Conservation (phyloP, 2,888 invertebrate genomes). For the Leptogaster cylindrica region DNA sequence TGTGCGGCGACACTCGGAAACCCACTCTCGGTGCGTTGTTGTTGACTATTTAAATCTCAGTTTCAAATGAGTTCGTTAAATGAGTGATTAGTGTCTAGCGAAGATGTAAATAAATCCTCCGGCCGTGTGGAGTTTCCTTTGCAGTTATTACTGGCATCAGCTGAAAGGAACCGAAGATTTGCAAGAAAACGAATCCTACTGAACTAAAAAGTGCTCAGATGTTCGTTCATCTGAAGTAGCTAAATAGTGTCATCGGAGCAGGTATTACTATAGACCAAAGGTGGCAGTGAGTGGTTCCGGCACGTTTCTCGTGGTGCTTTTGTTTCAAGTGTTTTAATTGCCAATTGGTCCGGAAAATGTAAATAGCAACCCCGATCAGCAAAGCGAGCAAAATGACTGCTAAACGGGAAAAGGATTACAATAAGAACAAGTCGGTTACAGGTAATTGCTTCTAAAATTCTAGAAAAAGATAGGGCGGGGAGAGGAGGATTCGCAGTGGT, state of each 20-base stretch:
- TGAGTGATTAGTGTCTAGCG: background rate
- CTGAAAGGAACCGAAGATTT: too few relatives aligned
- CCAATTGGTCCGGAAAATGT: slow-evolving; percentile 13
- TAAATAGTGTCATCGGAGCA: background rate
- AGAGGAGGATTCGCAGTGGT: too few relatives aligned
- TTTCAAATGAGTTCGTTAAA: slow-evolving; percentile 2
- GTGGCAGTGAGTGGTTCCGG: background rate
- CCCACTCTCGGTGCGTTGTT: background rate
- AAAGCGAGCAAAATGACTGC: slow-evolving; percentile 56
- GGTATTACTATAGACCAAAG: background rate
- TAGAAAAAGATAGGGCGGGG: too few relatives aligned
- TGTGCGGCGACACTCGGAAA: slow-evolving; percentile 41
- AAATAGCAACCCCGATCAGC: background rate
- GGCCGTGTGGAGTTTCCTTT: background rate
- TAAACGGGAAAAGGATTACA: slow-evolving; percentile 60
- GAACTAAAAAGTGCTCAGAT: background rate
- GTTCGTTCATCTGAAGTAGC: background rate
- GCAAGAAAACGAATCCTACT: background rate
- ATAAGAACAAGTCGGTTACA: slow-evolving; percentile 57
- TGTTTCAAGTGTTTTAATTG: slow-evolving; percentile 8
- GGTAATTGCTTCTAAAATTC: too few relatives aligned
- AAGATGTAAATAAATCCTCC: background rate
- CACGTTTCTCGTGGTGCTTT: background rate
- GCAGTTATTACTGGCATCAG: too few relatives aligned
- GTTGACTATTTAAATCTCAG: slow-evolving; percentile 7